A percentile compares a stretch with the other conserved stretches of the same genome.
Evolutionary conservation across 2,888 invertebrate species (phyloP).

Genomic region (Caenorhabditis zanzibari): DNA sequence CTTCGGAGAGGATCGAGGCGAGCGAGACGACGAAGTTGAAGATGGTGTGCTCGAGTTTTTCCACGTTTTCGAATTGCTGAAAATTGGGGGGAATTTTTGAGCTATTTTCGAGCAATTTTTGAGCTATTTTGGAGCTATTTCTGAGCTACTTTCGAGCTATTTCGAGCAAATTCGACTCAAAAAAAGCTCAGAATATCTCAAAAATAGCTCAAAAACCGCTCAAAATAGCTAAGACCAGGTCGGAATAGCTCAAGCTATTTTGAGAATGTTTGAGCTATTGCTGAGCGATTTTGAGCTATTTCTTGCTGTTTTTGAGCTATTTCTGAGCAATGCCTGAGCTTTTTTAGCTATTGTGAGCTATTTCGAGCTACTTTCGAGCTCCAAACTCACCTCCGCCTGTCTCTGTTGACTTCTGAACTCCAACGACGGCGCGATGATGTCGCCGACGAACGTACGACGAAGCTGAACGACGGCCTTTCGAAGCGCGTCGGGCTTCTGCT

Average conservation of each 20-base stretch:
- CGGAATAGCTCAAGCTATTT: too few species aligned
- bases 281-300: too few species aligned
- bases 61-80: constrained; percentile 68
- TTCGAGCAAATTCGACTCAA: background rate
- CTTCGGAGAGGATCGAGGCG: constrained; percentile 65
- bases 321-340: too few species aligned
- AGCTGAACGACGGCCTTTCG: constrained; percentile 50
- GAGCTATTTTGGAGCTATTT: too few species aligned
- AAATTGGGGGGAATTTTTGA: background rate
- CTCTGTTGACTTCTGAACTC: constrained; percentile 60
- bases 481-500: constrained; percentile 45
- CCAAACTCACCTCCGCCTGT: constrained; percentile 65
- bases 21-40: constrained; percentile 66
- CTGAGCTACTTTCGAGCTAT: too few species aligned
- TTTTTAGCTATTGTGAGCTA: too few species aligned
- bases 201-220: too few species aligned
- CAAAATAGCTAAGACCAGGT: too few species aligned
- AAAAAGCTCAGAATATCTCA: too few species aligned
- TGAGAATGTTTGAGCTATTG: too few species aligned
- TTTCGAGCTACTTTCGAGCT: too few species aligned
- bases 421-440: constrained; percentile 64
- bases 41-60: constrained; percentile 61
- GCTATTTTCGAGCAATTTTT: background rate
- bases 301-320: too few species aligned
- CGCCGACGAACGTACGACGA: constrained; percentile 42